A percentile compares a stretch with the other conserved stretches of the same genome.
Evolutionary conservation across 2,113 vertebrate genomes (phyloP).

Genomic region (Xerus inauris): DNA sequence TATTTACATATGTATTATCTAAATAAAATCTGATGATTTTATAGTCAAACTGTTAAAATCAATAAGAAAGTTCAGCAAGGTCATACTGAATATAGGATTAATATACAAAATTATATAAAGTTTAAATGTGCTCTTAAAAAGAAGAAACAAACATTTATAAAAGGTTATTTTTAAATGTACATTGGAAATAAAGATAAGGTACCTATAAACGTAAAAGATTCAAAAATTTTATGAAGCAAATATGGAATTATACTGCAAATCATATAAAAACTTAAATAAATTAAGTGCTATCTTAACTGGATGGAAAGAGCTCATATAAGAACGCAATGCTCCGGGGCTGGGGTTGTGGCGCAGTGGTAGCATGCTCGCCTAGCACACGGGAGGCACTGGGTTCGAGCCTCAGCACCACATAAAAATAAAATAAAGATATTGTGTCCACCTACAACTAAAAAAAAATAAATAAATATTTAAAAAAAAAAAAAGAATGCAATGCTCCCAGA

Average conservation of each 20-base stretch:
- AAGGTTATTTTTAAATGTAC: not conserved
- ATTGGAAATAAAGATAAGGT: not conserved
- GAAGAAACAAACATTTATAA: not conserved
- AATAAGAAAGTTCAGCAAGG: not conserved
- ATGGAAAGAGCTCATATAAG: not conserved
- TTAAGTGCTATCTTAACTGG: not conserved
- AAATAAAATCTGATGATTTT: not conserved
- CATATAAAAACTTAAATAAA: not conserved
- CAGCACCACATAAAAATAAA: too few species aligned
- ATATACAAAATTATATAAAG: not conserved
- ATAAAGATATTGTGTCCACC: too few species aligned
- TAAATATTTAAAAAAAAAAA: too few species aligned
- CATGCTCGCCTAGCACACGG: too few species aligned
- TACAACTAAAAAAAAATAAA: too few species aligned
- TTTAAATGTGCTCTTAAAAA: constrained; percentile 9
- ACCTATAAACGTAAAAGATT: not conserved
- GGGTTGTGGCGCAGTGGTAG: too few species aligned
- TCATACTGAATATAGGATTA: not conserved
- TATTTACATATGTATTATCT: not conserved
- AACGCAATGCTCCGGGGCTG: too few species aligned
- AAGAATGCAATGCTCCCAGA: not conserved
- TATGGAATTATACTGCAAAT: not conserved
- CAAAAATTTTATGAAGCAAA: not conserved
- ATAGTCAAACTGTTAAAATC: constrained; percentile 6
- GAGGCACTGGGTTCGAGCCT: too few species aligned